These are phyloP conservation scores for Malurus splendens DNA, from an alignment of 2,797 vertebrate genomes.

Conservation along the genomic window DNA sequence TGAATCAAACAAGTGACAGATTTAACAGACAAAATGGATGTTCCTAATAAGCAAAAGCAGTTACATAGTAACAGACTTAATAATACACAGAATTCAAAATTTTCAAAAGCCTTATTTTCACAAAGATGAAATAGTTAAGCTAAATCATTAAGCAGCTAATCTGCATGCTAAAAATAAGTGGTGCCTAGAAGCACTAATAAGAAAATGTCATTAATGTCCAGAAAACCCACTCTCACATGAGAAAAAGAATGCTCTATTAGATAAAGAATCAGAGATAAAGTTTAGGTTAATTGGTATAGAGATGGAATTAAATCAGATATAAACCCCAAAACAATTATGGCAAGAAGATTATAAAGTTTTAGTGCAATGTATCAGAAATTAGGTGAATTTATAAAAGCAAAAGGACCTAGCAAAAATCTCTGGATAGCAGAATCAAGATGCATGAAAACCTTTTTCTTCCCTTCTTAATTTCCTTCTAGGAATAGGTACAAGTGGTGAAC, in stretches of 20 bases:
- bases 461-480: not conserved
- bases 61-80: not conserved
- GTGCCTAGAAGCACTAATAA: not conserved
- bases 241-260: not conserved
- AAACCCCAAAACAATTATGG: not conserved
- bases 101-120: not conserved
- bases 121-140: not conserved
- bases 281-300: not conserved
- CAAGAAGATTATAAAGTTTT: not conserved
- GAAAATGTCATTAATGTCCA: not conserved
- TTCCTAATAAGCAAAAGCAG: not conserved
- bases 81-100: not conserved
- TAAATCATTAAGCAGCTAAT: not conserved
- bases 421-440: not conserved
- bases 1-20: not conserved
- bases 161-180: not conserved
- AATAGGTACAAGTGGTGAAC: not conserved
- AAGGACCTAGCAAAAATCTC: not conserved
- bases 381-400: not conserved
- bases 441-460: accelerated
- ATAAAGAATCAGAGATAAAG: not conserved
- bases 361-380: not conserved
- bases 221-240: not conserved
- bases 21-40: not conserved
- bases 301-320: not conserved